phyloP scores from a whole-genome alignment of 2,797 vertebrate species.

The Mormyrops boulengeri region DNA sequence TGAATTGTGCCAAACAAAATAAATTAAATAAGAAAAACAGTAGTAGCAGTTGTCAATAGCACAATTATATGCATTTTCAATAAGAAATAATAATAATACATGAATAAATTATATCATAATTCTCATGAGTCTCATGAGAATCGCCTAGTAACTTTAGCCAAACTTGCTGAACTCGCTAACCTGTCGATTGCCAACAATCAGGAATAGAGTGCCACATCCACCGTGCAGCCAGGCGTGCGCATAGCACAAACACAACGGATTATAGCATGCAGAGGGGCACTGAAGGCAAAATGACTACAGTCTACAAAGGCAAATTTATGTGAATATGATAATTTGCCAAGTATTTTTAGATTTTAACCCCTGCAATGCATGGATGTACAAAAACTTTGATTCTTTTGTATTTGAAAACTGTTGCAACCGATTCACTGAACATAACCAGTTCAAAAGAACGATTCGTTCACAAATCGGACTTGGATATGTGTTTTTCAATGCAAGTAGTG shows the following conservation, averaged over 20 bases:
- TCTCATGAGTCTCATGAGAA: too few species aligned
- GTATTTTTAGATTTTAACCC: neutral
- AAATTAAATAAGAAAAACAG: neutral
- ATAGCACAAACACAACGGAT: too few species aligned
- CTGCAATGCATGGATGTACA: neutral
- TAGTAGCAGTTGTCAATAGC: neutral
- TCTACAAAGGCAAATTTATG: neutral
- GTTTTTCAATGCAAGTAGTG: neutral
- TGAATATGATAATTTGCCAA: neutral
- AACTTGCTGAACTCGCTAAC: too few species aligned
- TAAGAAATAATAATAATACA: too few species aligned
- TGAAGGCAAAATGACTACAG: neutral
- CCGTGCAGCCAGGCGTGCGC: too few species aligned
- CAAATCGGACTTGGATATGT: neutral
- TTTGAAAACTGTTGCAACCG: neutral
- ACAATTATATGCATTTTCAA: neutral
- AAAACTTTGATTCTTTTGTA: neutral
- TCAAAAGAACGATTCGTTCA: neutral
- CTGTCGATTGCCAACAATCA: too few species aligned
- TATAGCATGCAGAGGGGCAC: too few species aligned
- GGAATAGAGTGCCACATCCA: too few species aligned
- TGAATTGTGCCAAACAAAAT: neutral
- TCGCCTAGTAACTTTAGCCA: too few species aligned
- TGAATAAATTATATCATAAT: too few species aligned
- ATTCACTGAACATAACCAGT: neutral